Conservation (phyloP, 1,140 invertebrate species). For the Doryteuthis pealeii region DNA sequence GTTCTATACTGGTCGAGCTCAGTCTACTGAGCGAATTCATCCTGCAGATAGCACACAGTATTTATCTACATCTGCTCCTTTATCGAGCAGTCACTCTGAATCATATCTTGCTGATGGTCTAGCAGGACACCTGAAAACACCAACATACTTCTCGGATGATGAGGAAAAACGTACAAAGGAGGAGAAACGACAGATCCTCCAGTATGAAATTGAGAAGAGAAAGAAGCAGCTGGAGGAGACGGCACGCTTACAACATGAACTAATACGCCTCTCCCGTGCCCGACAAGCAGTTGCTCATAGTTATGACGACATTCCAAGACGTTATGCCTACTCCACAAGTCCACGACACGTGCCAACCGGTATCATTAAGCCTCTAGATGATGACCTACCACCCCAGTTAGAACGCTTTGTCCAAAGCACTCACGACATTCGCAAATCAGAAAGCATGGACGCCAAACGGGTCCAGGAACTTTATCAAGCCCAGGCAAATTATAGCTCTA, state of each 20-base stretch:
- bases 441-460: conserved; percentile 7
- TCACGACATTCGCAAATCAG: conserved; percentile 4
- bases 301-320: conserved; percentile 50
- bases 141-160: conserved; percentile 39
- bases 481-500: conserved; percentile 53
- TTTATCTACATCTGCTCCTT: not conserved
- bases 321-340: conserved; percentile 23
- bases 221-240: conserved; percentile 69
- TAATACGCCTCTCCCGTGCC: conserved; percentile 56
- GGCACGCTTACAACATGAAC: conserved; percentile 65
- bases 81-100: conserved; percentile 35
- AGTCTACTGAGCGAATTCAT: conserved; percentile 21
- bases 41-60: conserved; percentile 23
- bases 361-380: conserved; percentile 52
- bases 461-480: conserved; percentile 5
- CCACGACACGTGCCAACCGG: conserved; percentile 58
- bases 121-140: conserved; percentile 18
- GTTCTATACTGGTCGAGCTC: conserved; percentile 34
- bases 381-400: conserved; percentile 36
- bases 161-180: conserved; percentile 53
- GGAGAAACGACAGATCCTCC: conserved; percentile 68
- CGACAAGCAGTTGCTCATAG: conserved; percentile 46
- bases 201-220: conserved; percentile 69
- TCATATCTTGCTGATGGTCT: conserved; percentile 26
- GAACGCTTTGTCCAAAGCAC: conserved; percentile 18